Percentiles rank a stretch among this genome's conserved stretches.
Conservation (phyloP, 1,140 invertebrate species). For the Hetaerina americana region DNA sequence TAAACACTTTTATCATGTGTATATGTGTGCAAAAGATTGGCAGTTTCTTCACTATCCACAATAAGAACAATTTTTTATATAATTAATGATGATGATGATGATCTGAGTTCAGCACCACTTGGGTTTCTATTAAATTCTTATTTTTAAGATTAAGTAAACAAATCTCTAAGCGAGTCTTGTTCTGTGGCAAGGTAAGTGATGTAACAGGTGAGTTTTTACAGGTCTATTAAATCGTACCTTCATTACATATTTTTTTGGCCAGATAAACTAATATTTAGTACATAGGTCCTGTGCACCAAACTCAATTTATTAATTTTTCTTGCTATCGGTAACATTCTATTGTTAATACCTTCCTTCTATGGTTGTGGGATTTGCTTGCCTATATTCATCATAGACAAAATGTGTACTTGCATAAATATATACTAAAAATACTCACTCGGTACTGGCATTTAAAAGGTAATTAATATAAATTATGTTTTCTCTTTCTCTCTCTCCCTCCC, state of each 20-base stretch:
- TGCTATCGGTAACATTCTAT: not conserved
- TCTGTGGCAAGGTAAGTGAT: not conserved
- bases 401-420: not conserved
- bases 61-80: not conserved
- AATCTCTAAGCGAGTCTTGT: not conserved
- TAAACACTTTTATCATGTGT: not conserved
- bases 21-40: not conserved
- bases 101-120: not conserved
- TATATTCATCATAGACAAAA: not conserved
- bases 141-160: not conserved
- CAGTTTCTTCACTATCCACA: not conserved
- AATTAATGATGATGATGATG: too few relatives aligned
- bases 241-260: not conserved
- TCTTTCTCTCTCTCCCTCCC: slow-evolving; percentile 11
- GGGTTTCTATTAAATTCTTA: not conserved
- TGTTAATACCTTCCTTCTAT: not conserved
- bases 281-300: not conserved
- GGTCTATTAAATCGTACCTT: not conserved
- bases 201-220: not conserved
- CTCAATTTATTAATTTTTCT: slow-evolving; percentile 1
- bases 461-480: not conserved
- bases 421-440: not conserved
- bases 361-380: not conserved
- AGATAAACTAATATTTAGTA: slow-evolving; percentile 1
- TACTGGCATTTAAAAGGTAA: not conserved